Evolutionary conservation across 2,113 vertebrate species (phyloP), one percentile per base, ranked within the genome.

Genomic region (Equus quagga): DNA sequence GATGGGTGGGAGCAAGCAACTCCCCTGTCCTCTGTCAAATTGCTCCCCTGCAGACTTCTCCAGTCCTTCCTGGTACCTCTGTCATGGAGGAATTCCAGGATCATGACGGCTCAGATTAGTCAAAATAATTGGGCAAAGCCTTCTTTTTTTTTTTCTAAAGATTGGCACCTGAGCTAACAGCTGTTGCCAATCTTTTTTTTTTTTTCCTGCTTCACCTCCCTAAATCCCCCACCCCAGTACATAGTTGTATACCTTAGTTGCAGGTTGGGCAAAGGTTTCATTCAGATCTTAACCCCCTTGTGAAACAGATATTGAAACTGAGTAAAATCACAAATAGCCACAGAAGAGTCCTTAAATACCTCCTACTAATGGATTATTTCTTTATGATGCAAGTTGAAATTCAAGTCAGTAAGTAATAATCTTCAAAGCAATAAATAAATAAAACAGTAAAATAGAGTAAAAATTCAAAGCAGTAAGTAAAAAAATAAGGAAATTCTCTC

Each of bases 371-470:
- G 28, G 3, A 79, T 91, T 69, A 62, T 62, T 95, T 85, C 65
- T 97, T 86, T 95, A 70, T 85, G 56, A 65, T 41, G 33, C 64
- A 96, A 92, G 23, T 24, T 93, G 56, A 95, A 97, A 94, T 79
- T 73, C 67, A 89, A 83, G 81, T 21, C 58, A 67, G 36, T 62
- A 78, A n/a, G 15, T 96, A 91, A 88, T 60, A 56, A 36, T 83
- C 26, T 79, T 73, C 17, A 91, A 94, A 46, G 15, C 46, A 94
- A 86, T 23, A 81, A 87, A 65, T 88, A 64, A 97, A 76, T 49
- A 41, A 44, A 80, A 58, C 36, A 62, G 54, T 36, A 51, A 81
- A 73, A 28, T 28, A 70, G 72, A 64, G 11, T 72, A 89, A 87
- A 92, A 96, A 64, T 86, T 94, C 51, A 91, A 87, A 75, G 5